These are phyloP conservation scores for Varecia variegata DNA, from an alignment of 2,797 vertebrate genomes.

Conservation along the genomic window DNA sequence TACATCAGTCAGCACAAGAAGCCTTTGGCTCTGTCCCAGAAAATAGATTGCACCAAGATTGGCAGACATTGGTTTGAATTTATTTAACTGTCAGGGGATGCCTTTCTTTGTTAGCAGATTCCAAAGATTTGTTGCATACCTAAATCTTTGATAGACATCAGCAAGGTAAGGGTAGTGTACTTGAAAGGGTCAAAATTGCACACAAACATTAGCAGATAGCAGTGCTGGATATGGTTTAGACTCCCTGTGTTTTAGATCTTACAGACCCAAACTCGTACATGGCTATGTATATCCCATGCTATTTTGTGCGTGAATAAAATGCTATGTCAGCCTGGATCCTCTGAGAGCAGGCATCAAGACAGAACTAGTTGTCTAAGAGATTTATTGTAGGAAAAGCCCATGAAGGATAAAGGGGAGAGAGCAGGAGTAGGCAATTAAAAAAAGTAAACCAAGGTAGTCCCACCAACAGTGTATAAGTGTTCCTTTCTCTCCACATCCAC, in stretches of 20 bases:
- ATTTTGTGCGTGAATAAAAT: not conserved
- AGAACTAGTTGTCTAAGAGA: not conserved
- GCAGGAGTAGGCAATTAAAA: not conserved
- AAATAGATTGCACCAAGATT: not conserved
- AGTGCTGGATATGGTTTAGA: not conserved
- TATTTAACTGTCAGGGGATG: not conserved
- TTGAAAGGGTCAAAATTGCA: not conserved
- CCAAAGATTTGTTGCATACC: not conserved
- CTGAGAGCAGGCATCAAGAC: not conserved
- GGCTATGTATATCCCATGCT: not conserved
- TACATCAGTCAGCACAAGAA: not conserved
- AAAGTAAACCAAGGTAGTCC: not conserved
- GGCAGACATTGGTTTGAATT: not conserved
- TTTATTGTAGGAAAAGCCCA: not conserved
- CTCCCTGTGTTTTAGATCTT: not conserved
- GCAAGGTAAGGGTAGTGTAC: not conserved
- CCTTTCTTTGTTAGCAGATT: slow-evolving; percentile 17
- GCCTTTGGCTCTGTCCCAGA: not conserved
- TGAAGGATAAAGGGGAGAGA: not conserved
- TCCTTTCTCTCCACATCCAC: too few relatives aligned
- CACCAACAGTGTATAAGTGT: too few relatives aligned
- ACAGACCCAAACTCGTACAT: not conserved
- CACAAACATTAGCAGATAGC: not conserved
- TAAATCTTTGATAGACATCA: not conserved
- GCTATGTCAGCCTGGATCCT: not conserved